phyloP scores from a whole-genome alignment of 2,888 invertebrate genomes.

The Drosophila birchii region DNA sequence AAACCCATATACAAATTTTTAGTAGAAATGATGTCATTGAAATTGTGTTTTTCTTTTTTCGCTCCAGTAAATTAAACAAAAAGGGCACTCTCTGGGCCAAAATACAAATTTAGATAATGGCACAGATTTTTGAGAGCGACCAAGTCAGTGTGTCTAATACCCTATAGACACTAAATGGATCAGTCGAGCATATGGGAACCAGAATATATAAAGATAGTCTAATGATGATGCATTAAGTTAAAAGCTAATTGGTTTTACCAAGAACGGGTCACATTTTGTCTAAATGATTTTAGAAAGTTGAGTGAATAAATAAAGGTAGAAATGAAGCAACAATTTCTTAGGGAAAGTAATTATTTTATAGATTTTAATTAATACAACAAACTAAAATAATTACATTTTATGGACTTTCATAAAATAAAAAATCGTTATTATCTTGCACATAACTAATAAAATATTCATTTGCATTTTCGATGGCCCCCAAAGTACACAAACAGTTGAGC shows the following conservation, averaged over 20 bases:
- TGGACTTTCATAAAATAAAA: background rate
- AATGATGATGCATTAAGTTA: slow-evolving; percentile 13
- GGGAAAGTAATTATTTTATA: background rate
- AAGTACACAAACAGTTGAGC: slow-evolving; percentile 21
- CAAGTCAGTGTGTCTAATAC: slow-evolving; percentile 44
- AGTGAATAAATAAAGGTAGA: background rate
- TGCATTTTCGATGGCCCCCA: slow-evolving; percentile 11
- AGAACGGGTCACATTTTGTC: background rate
- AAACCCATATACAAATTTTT: slow-evolving; percentile 9
- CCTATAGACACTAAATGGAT: slow-evolving; percentile 32
- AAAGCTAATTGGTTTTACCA: background rate
- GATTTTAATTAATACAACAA: background rate
- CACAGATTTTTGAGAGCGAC: slow-evolving; percentile 59
- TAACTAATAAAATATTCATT: slow-evolving; percentile 14
- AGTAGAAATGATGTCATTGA: slow-evolving; percentile 40
- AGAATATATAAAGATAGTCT: slow-evolving; percentile 13
- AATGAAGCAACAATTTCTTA: background rate
- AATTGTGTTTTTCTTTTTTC: slow-evolving; percentile 36
- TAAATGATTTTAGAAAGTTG: slow-evolving; percentile 29
- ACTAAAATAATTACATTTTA: background rate
- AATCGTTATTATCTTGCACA: background rate
- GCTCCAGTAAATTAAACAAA: slow-evolving; percentile 65
- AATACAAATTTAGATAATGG: slow-evolving; percentile 70
- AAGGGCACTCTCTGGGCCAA: slow-evolving; percentile 63
- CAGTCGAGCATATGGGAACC: background rate